Base-by-base conservation (phyloP, 2,113 vertebrate genomes). In the Ammodytes marinus region DNA sequence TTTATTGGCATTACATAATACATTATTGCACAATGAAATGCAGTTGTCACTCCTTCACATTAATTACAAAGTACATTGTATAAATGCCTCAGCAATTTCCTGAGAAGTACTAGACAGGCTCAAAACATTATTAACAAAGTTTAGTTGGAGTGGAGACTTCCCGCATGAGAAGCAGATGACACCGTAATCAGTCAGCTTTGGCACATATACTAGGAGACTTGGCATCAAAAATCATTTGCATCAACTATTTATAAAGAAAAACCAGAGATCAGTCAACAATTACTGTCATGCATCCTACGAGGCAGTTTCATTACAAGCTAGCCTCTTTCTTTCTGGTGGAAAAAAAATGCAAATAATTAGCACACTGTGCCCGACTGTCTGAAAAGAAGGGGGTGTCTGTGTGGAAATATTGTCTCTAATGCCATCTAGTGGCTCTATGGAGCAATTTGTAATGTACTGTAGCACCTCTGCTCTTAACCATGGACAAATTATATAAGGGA, bases 371-470 rank as follows among this genome's bases (percentile, higher is more conserved):
- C 27, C 8, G 46, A 47, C 15, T 0, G 1, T 0, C 15, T 40
- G 2, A 59, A 50, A 5, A 1, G 58, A 35, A 1, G 4, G 5
- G 5, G 5, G 27, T 27, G 27, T 27, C 37, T 5, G 39, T 54
- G 47, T 60, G 14, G 7, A 7, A 40, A n/a, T 10, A 13, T 27
- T 4, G 3, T 37, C 46, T 71, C 15, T 49, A 12, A 0, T 39
- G 17, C 53, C 74, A 79, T 84, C 74, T 87, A 67, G 37, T 71
- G 82, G 49, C 45, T 35, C 0, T 13, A 53, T 0, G 45, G 27
- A 39, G 68, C 7, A 52, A 43, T 17, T 52, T 47, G 15, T 6
- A 35, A 57, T 17, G 19, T 6, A 49, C 1, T 27, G 27, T 27
- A 27, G 27, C 27, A 27, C 27, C 27, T 27, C 19, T 35, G 4